Percentiles rank a stretch among this genome's conserved stretches.
Evolutionary conservation across 2,888 invertebrate genomes (phyloP).

Genomic region (Dryocosmus kuriphilus): DNA sequence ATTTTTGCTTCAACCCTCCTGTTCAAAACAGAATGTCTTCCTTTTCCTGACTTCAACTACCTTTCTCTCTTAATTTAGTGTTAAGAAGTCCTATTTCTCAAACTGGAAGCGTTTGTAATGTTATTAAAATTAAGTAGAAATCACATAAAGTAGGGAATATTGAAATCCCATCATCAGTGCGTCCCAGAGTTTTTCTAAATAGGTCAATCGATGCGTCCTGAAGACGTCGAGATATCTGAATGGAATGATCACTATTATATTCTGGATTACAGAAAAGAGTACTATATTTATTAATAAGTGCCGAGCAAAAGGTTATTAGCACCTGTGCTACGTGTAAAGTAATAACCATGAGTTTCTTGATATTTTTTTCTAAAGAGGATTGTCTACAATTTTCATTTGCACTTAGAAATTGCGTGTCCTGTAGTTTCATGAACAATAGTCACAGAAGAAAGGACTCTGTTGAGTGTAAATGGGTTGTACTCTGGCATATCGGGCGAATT

Average conservation of each 20-base stretch:
- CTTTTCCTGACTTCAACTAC: constrained; percentile 43
- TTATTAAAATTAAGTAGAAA: too few relatives aligned
- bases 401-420: constrained; percentile 22
- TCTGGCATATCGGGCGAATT: constrained; percentile 21
- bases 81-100: too few relatives aligned
- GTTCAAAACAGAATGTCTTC: constrained; percentile 35
- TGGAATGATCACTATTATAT: background rate
- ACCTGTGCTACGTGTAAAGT: too few relatives aligned
- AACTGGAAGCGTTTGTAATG: too few relatives aligned
- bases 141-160: too few relatives aligned
- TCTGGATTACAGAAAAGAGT: too few relatives aligned
- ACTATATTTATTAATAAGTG: too few relatives aligned
- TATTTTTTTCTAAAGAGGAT: background rate
- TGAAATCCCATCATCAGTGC: too few relatives aligned
- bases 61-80: constrained; percentile 33
- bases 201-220: constrained; percentile 20
- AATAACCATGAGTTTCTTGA: background rate
- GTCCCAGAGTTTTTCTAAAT: background rate
- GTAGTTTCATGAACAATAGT: constrained; percentile 17
- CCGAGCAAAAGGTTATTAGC: background rate
- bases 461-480: constrained; percentile 37
- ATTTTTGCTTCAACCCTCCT: constrained; percentile 6
- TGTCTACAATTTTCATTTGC: constrained; percentile 30
- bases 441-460: constrained; percentile 33
- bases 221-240: background rate